Conservation (phyloP, 2,797 vertebrate species). For the Kryptolebias ocellatus region DNA sequence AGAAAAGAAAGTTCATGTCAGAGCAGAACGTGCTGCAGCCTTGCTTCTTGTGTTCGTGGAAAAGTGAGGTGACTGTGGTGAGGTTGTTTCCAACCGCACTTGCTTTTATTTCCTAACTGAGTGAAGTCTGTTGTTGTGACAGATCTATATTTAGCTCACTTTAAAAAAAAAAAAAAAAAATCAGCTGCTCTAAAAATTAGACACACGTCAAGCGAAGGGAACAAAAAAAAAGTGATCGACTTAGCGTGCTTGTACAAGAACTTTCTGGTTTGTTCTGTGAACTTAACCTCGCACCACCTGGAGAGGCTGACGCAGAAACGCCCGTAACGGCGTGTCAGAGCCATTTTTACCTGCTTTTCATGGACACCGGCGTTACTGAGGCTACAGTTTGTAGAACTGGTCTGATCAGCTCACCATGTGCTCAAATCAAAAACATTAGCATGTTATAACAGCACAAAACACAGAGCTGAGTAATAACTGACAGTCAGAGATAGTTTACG, state of each 20-base stretch:
- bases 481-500: no score
- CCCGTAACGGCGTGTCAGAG: neutral
- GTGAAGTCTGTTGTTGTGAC: slow-evolving; percentile 23
- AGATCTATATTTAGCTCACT: slow-evolving; percentile 67
- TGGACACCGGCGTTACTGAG: no score
- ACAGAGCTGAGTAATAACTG: no score
- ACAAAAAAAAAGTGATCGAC: neutral
- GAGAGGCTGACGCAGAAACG: no score
- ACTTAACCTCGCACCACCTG: neutral
- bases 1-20: neutral
- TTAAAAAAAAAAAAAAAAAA: slow-evolving; percentile 18
- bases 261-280: neutral
- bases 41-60: slow-evolving; percentile 44
- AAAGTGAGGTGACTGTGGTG: slow-evolving; percentile 55
- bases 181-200: slow-evolving; percentile 27
- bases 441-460: no score
- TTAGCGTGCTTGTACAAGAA: neutral
- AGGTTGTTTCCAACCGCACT: slow-evolving; percentile 73
- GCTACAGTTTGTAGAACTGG: no score
- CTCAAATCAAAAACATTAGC: no score
- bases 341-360: neutral
- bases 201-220: neutral
- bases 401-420: no score
- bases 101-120: slow-evolving; percentile 39
- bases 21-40: neutral